Percentiles rank a stretch among this genome's conserved stretches.
These are phyloP conservation scores for Rhogogaster chlorosoma DNA, from an alignment of 2,888 invertebrate species.

Conservation along the genomic window DNA sequence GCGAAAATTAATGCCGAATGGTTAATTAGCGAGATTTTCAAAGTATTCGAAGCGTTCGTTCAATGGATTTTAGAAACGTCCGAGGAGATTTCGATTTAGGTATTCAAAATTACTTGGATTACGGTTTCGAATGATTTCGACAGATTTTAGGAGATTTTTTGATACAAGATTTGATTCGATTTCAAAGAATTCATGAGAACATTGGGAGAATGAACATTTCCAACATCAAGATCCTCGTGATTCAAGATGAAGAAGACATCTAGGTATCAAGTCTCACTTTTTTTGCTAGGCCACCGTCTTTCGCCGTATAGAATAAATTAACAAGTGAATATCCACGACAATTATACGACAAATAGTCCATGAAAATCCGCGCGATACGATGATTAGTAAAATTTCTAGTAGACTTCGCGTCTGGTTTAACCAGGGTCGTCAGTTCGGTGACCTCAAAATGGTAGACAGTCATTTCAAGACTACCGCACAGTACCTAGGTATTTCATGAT, in stretches of 20 bases:
- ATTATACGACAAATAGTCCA: too few species aligned
- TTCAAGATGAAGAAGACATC: too few species aligned
- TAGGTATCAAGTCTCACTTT: too few species aligned
- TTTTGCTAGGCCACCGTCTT: too few species aligned
- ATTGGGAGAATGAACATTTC: too few species aligned
- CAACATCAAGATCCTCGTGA: neutral
- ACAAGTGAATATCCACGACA: too few species aligned
- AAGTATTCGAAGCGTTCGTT: neutral
- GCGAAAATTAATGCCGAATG: too few species aligned
- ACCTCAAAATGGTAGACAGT: neutral
- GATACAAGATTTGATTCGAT: neutral
- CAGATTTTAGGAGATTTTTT: too few species aligned
- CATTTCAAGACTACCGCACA: neutral
- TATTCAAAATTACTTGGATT: too few species aligned
- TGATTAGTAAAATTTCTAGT: neutral
- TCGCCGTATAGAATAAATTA: too few species aligned
- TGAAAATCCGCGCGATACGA: neutral
- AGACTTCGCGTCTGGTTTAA: neutral
- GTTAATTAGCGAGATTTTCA: too few species aligned
- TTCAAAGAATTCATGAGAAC: too few species aligned
- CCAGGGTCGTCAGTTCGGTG: constrained; percentile 17
- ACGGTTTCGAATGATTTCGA: neutral
- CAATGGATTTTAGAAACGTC: neutral
- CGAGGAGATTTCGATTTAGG: neutral
- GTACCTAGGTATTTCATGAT: neutral